These are phyloP conservation scores for Dermolepida albohirtum DNA, from an alignment of 2,888 invertebrate genomes.

Conservation along the genomic window DNA sequence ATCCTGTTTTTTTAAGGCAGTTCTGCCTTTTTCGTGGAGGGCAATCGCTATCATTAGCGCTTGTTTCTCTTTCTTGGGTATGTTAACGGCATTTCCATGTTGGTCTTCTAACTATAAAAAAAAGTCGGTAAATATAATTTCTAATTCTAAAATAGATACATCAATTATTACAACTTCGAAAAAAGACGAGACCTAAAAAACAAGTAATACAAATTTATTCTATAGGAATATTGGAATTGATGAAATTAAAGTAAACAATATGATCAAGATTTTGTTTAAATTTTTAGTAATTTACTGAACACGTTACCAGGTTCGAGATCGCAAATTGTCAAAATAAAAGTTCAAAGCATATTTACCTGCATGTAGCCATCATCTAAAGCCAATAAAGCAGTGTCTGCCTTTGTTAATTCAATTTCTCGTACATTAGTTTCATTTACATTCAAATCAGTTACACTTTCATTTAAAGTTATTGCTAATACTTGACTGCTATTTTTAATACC, in stretches of 20 bases:
- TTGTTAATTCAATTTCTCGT: constrained; percentile 60
- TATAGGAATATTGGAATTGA: too few species aligned
- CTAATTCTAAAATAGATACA: too few species aligned
- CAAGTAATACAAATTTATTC: too few species aligned
- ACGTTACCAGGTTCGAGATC: too few species aligned
- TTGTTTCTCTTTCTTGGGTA: constrained; percentile 77
- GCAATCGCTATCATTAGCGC: constrained; percentile 82
- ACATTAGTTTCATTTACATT: constrained; percentile 59
- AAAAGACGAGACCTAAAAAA: too few species aligned
- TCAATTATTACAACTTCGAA: too few species aligned
- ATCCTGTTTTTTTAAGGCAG: constrained; percentile 74
- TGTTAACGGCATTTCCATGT: constrained; percentile 76
- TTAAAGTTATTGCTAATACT: constrained; percentile 70
- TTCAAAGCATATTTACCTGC: constrained; percentile 62
- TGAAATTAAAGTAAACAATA: too few species aligned
- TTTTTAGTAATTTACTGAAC: too few species aligned
- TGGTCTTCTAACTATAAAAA: constrained; percentile 78
- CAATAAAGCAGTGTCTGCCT: constrained; percentile 63
- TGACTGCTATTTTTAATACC: constrained; percentile 77
- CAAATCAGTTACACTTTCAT: constrained; percentile 58
- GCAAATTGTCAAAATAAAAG: too few species aligned
- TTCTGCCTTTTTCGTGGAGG: constrained; percentile 82
- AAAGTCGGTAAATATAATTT: too few species aligned
- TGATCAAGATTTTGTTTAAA: too few species aligned
- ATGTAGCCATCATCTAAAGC: constrained; percentile 70